Evolutionary conservation across 1,140 invertebrate genomes (phyloP).

Genomic region (Gonioctena quinquepunctata): DNA sequence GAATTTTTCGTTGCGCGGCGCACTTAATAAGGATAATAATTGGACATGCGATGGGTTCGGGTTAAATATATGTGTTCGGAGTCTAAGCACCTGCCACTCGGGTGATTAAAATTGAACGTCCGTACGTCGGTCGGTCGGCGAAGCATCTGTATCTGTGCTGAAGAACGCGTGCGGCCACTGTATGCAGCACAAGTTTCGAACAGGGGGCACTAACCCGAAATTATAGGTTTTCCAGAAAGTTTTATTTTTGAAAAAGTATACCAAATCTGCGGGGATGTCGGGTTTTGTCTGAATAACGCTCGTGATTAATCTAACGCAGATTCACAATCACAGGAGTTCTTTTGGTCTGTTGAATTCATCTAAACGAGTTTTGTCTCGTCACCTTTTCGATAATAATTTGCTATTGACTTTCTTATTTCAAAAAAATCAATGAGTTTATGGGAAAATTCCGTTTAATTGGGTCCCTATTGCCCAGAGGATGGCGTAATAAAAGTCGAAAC

Average conservation of each 20-base stretch:
- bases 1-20: constrained; percentile 9
- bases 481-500: no score
- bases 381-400: no score
- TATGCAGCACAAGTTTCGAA: neutral
- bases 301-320: no score
- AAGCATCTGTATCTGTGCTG: neutral
- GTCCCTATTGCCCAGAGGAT: no score
- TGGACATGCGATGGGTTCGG: constrained; percentile 12
- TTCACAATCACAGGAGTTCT: no score
- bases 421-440: no score
- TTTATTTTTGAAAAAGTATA: neutral
- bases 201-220: neutral
- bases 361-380: no score
- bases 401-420: no score
- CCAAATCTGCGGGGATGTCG: neutral
- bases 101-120: constrained; percentile 11
- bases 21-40: constrained; percentile 14
- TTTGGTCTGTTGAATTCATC: no score
- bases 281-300: neutral
- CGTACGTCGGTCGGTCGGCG: neutral
- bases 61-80: constrained; percentile 11
- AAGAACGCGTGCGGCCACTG: neutral
- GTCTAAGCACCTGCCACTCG: constrained; percentile 7
- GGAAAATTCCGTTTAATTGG: no score
- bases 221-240: neutral